phyloP scores from a whole-genome alignment of 2,113 vertebrate genomes.

The Labeo rohita region DNA sequence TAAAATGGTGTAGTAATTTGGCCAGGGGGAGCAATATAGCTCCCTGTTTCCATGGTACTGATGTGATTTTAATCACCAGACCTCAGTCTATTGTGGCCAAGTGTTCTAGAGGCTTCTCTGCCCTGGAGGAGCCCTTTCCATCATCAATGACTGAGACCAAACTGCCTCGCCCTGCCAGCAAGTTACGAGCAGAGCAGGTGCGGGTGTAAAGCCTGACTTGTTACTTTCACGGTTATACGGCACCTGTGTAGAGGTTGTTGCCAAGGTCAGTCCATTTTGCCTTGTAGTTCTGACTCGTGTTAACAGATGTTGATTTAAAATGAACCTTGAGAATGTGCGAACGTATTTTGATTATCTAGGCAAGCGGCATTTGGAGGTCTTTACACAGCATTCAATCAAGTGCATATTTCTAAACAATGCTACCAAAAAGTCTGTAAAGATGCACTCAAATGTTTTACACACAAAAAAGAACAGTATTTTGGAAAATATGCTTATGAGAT shows the following conservation, averaged over 20 bases:
- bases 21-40: constrained; percentile 62
- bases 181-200: constrained; percentile 38
- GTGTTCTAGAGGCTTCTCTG: constrained; percentile 44
- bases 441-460: neutral
- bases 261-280: constrained; percentile 30
- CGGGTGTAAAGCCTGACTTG: constrained; percentile 42
- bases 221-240: constrained; percentile 29
- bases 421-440: neutral
- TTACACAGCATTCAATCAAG: neutral
- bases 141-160: constrained; percentile 45
- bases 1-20: constrained; percentile 60
- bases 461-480: neutral
- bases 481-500: neutral
- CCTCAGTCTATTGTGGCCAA: constrained; percentile 41
- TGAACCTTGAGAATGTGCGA: constrained; percentile 31
- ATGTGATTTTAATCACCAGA: constrained; percentile 71
- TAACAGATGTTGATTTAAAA: constrained; percentile 36
- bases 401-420: neutral
- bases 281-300: constrained; percentile 2
- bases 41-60: constrained; percentile 63
- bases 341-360: constrained; percentile 12
- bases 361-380: neutral
- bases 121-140: constrained; percentile 37
- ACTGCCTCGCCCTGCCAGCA: constrained; percentile 38
- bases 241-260: constrained; percentile 36